A percentile compares a stretch with the other conserved stretches of the same genome.
Conservation (phyloP, 2,888 invertebrate genomes). For the Pelosia muscerda region DNA sequence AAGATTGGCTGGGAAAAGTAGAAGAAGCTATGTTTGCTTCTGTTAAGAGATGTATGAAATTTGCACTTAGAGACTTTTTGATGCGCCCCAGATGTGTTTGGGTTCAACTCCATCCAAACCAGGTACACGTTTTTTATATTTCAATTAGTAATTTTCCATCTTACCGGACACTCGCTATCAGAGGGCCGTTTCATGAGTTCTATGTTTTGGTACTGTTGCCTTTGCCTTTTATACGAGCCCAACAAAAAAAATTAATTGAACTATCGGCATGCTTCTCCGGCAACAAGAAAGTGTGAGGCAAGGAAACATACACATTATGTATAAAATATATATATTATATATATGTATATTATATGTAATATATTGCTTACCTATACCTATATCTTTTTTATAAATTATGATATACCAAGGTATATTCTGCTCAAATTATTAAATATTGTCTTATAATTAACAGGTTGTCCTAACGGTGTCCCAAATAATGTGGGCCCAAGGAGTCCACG, state of each 20-base stretch:
- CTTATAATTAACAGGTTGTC: constrained; percentile 88
- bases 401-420: neutral
- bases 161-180: neutral
- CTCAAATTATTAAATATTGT: neutral
- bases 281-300: neutral
- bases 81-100: constrained; percentile 89
- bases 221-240: no score
- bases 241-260: no score
- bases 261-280: neutral
- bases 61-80: constrained; percentile 90
- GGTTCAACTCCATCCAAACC: constrained; percentile 91
- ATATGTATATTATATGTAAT: no score
- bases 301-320: no score
- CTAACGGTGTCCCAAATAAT: constrained; percentile 95
- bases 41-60: constrained; percentile 91
- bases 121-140: constrained; percentile 78
- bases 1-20: constrained; percentile 96
- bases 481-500: constrained; percentile 94
- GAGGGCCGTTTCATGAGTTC: neutral
- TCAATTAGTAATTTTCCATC: neutral
- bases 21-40: constrained; percentile 96
- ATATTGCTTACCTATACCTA: neutral
- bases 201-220: neutral
- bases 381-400: neutral
- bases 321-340: no score